phyloP scores from a whole-genome alignment of 2,888 invertebrate genomes.

The Harpalus rubripes region DNA sequence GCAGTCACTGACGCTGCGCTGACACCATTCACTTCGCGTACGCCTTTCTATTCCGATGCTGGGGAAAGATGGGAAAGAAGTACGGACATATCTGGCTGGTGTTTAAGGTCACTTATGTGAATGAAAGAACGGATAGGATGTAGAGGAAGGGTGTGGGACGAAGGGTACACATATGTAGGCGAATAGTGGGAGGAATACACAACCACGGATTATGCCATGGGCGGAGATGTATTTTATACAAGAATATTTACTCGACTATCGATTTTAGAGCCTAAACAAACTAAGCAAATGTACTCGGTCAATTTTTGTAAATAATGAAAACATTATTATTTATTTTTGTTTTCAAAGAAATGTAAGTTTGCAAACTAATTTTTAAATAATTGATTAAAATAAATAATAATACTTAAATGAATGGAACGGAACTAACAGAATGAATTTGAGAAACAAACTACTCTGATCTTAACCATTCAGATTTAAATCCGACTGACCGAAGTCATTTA shows the following conservation, averaged over 20 bases:
- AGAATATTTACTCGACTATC: slow-evolving; percentile 8
- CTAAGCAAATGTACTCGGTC: no score
- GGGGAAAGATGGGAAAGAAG: slow-evolving; percentile 42
- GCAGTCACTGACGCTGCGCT: slow-evolving; percentile 18
- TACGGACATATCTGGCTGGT: slow-evolving; percentile 47
- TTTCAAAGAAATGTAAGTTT: no score
- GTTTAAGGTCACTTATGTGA: slow-evolving; percentile 64
- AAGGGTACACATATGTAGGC: slow-evolving; percentile 42
- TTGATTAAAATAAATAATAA: no score
- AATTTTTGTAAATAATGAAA: no score
- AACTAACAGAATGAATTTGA: no score
- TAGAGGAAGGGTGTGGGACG: slow-evolving; percentile 25
- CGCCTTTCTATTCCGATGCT: slow-evolving; percentile 50
- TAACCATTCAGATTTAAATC: no score
- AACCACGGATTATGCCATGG: slow-evolving; percentile 46
- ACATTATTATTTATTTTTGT: no score
- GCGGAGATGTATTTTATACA: slow-evolving; percentile 24
- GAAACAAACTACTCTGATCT: no score
- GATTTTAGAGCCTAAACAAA: neutral
- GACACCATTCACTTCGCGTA: slow-evolving; percentile 61
- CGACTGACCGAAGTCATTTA: no score
- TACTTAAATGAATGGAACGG: no score
- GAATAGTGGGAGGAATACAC: slow-evolving; percentile 51
- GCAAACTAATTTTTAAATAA: no score
- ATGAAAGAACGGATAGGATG: slow-evolving; percentile 50